Evolutionary conservation across 2,113 vertebrate species (phyloP).

Genomic region (Lamprologus tigripictilis): DNA sequence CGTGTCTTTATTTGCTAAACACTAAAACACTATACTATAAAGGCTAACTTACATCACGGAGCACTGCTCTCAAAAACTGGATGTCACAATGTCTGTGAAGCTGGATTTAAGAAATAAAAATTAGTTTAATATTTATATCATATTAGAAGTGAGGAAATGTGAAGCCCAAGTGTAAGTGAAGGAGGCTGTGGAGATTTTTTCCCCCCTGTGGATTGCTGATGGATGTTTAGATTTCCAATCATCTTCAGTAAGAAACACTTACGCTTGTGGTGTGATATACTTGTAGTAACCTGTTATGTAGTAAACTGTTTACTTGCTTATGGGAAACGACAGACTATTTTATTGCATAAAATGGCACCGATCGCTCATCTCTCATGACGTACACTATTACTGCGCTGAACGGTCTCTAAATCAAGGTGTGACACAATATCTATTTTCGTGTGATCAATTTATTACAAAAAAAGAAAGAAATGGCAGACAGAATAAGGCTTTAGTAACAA

Average conservation of each 20-base stretch:
- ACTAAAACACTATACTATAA: background rate
- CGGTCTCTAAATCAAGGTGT: background rate
- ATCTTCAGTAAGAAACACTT: background rate
- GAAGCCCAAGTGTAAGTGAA: background rate
- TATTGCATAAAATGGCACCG: background rate
- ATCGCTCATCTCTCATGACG: background rate
- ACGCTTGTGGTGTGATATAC: background rate
- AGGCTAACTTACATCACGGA: background rate
- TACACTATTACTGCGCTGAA: background rate
- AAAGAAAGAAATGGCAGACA: background rate
- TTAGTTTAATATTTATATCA: background rate
- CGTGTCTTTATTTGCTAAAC: background rate
- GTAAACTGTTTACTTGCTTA: background rate
- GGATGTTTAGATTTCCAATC: background rate
- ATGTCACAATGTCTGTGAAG: background rate
- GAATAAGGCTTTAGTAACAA: background rate
- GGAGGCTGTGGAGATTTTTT: background rate
- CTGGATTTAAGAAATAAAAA: background rate
- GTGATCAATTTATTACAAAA: background rate
- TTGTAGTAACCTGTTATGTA: background rate
- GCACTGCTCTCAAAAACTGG: background rate
- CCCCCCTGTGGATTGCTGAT: background rate
- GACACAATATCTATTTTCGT: background rate
- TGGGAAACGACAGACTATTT: background rate
- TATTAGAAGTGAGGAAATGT: background rate